These are phyloP conservation scores for Aphis gossypii DNA, from an alignment of 1,140 invertebrate species.

Conservation along the genomic window DNA sequence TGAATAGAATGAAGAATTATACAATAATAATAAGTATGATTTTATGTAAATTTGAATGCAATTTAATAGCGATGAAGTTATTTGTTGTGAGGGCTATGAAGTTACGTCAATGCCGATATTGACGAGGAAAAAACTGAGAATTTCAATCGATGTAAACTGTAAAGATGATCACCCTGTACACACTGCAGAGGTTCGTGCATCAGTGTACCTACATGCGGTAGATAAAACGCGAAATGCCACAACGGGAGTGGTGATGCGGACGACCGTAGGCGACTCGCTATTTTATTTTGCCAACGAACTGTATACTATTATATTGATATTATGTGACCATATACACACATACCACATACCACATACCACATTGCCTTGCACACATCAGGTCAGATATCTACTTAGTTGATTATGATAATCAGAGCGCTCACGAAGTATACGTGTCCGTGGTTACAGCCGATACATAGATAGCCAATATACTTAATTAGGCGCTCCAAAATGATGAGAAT, in stretches of 20 bases:
- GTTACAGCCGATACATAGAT: background rate
- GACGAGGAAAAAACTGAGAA: background rate
- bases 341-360: background rate
- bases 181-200: background rate
- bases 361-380: background rate
- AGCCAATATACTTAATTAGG: background rate
- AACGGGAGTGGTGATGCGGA: background rate
- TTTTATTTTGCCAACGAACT: background rate
- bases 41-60: background rate
- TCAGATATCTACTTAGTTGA: background rate
- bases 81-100: no score
- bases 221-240: background rate
- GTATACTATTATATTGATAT: background rate
- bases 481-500: background rate
- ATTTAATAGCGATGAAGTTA: background rate
- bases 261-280: background rate
- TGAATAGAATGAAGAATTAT: background rate
- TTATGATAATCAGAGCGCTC: background rate
- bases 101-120: background rate
- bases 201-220: background rate
- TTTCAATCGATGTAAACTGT: background rate
- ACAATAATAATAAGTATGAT: background rate
- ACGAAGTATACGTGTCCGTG: background rate
- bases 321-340: background rate
- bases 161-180: background rate